Percentiles rank a stretch among this genome's conserved stretches.
Evolutionary conservation across 2,888 invertebrate genomes (phyloP).

Genomic region (Hyposoter dolosus): DNA sequence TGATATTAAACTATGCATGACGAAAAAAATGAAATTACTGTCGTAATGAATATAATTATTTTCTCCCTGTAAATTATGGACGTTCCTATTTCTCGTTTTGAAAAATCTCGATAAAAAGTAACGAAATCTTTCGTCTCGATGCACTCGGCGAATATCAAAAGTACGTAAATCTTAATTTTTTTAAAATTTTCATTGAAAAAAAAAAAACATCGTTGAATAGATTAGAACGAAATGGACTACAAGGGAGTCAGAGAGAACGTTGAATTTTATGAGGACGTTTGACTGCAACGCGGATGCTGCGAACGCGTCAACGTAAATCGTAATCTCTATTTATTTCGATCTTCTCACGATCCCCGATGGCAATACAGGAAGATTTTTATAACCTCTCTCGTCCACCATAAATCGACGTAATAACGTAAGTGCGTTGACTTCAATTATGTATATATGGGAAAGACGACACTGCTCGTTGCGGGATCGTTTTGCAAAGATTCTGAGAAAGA

Average conservation of each 20-base stretch:
- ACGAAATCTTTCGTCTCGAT: constrained; percentile 8
- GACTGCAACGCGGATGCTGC: not conserved
- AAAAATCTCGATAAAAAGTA: not conserved
- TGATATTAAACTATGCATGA: constrained; percentile 11
- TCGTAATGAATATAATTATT: not conserved
- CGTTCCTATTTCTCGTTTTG: not conserved
- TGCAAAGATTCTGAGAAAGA: not conserved
- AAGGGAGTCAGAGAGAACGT: not conserved
- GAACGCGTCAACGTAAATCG: constrained; percentile 15
- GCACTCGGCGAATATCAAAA: constrained; percentile 1
- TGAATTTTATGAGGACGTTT: constrained; percentile 5
- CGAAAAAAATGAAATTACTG: constrained; percentile 16
- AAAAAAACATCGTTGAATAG: constrained; percentile 3
- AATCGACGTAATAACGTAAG: constrained; percentile 30
- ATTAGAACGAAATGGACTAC: not conserved
- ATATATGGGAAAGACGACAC: not conserved
- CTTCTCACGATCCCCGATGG: not conserved
- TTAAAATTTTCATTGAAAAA: not conserved
- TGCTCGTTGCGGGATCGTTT: not conserved
- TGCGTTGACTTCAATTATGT: constrained; percentile 17
- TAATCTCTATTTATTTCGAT: constrained; percentile 7
- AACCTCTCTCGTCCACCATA: not conserved
- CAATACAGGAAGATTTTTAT: constrained; percentile 35
- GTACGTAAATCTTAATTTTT: not conserved
- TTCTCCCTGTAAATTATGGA: not conserved